These are phyloP conservation scores for Sympetrum striolatum DNA, from an alignment of 2,888 invertebrate species.

Conservation along the genomic window DNA sequence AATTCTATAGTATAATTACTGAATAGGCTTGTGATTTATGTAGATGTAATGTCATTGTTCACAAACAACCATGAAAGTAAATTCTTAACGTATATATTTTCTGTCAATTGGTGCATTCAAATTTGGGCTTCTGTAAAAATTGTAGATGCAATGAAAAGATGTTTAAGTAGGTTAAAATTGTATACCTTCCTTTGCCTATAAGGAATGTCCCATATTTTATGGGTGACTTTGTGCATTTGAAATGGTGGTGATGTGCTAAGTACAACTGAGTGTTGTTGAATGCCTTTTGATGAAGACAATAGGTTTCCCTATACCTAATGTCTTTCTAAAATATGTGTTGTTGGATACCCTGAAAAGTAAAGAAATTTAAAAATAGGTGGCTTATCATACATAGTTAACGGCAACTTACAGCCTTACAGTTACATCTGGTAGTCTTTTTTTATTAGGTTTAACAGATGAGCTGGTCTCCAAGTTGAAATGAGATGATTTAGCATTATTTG, in stretches of 20 bases:
- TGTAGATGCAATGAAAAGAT: slow-evolving; percentile 13
- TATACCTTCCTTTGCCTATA: slow-evolving; percentile 36
- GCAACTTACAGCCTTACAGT: slow-evolving; percentile 41
- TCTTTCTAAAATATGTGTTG: slow-evolving; percentile 35
- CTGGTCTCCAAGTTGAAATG: slow-evolving; percentile 41
- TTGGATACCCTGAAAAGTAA: slow-evolving; percentile 33
- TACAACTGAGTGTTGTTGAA: slow-evolving; percentile 42
- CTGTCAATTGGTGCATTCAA: slow-evolving; percentile 39
- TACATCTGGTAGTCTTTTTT: slow-evolving; percentile 42
- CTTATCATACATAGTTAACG: slow-evolving; percentile 40
- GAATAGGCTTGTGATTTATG: slow-evolving; percentile 41
- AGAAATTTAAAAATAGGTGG: slow-evolving; percentile 39
- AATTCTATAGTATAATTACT: slow-evolving; percentile 31
- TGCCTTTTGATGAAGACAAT: slow-evolving; percentile 42
- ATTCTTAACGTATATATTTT: slow-evolving; percentile 36
- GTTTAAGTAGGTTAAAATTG: slow-evolving; percentile 28
- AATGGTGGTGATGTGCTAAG: slow-evolving; percentile 42
- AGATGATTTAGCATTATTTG: slow-evolving; percentile 34
- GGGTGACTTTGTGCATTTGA: slow-evolving; percentile 39
- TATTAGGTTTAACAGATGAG: slow-evolving; percentile 40
- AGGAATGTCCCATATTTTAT: slow-evolving; percentile 14
- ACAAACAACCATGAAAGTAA: slow-evolving; percentile 25
- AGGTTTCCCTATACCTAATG: slow-evolving; percentile 38
- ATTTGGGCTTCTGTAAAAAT: slow-evolving; percentile 29
- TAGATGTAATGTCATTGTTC: slow-evolving; percentile 38